Evolutionary conservation across 2,113 vertebrate species (phyloP).

Genomic region (Cygnus atratus): DNA sequence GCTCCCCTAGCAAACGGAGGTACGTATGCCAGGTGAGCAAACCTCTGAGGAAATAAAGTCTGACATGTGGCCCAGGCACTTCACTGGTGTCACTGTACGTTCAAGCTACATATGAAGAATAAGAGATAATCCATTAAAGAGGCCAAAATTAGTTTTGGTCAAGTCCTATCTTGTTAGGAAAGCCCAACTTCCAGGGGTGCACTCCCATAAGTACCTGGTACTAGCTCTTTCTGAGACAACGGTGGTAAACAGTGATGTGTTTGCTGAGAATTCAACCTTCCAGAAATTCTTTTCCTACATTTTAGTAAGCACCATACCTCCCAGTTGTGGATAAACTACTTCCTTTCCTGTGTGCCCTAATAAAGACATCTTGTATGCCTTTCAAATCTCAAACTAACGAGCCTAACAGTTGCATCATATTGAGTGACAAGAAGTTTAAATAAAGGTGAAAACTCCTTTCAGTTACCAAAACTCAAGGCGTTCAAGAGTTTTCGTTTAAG

Average conservation of each 20-base stretch:
- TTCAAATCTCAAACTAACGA: neutral
- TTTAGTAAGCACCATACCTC: neutral
- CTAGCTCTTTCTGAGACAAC: neutral
- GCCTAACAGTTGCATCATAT: neutral
- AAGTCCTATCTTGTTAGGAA: neutral
- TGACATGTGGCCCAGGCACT: neutral
- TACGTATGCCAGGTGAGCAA: neutral
- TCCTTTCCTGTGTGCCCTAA: neutral
- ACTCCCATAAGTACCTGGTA: neutral
- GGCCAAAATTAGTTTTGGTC: neutral
- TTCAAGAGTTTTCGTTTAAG: neutral
- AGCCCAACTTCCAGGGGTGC: neutral
- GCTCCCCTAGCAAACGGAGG: neutral
- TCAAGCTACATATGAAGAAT: neutral
- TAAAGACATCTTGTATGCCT: neutral
- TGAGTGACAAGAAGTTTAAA: neutral
- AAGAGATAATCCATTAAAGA: neutral
- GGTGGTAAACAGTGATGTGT: accelerated
- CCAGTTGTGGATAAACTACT: neutral
- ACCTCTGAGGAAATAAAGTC: neutral
- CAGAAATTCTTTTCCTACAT: neutral
- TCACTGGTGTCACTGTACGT: accelerated
- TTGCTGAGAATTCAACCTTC: neutral
- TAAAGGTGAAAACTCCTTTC: neutral
- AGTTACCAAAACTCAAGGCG: neutral